Evolutionary conservation across 1,140 invertebrate species (phyloP).

Genomic region (Calephelis nemesis): DNA sequence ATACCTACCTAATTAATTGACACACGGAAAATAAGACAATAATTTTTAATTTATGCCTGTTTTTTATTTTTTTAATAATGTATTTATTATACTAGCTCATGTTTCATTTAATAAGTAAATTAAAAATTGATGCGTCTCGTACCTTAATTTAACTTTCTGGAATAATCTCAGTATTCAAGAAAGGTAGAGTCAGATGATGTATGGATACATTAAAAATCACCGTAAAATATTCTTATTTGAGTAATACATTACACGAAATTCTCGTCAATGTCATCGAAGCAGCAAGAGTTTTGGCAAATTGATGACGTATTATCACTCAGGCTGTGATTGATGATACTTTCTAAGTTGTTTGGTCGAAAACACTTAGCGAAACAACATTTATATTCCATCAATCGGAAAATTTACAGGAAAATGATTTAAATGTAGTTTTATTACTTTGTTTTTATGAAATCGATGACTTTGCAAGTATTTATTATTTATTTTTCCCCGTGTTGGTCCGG

Average conservation of each 20-base stretch:
- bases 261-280: slow-evolving; percentile 33
- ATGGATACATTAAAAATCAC: not conserved
- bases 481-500: too few relatives aligned
- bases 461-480: not conserved
- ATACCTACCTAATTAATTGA: too few relatives aligned
- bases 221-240: not conserved
- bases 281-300: slow-evolving; percentile 46
- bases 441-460: not conserved
- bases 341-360: slow-evolving; percentile 22
- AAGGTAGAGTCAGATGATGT: not conserved
- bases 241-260: slow-evolving; percentile 29
- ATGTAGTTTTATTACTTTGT: slow-evolving; percentile 1
- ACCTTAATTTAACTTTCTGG: too few relatives aligned
- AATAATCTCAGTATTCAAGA: too few relatives aligned
- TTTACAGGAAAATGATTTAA: slow-evolving; percentile 9
- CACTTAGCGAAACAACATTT: slow-evolving; percentile 16
- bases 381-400: slow-evolving; percentile 10
- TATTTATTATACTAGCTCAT: too few relatives aligned
- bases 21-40: too few relatives aligned
- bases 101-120: too few relatives aligned
- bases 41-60: too few relatives aligned
- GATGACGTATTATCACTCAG: slow-evolving; percentile 52
- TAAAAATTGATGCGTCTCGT: too few relatives aligned
- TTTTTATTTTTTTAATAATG: too few relatives aligned
- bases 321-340: slow-evolving; percentile 48